A percentile compares a stretch with the other conserved stretches of the same genome.
These are phyloP conservation scores for Gobius niger DNA, from an alignment of 2,113 vertebrate genomes.

Conservation along the genomic window DNA sequence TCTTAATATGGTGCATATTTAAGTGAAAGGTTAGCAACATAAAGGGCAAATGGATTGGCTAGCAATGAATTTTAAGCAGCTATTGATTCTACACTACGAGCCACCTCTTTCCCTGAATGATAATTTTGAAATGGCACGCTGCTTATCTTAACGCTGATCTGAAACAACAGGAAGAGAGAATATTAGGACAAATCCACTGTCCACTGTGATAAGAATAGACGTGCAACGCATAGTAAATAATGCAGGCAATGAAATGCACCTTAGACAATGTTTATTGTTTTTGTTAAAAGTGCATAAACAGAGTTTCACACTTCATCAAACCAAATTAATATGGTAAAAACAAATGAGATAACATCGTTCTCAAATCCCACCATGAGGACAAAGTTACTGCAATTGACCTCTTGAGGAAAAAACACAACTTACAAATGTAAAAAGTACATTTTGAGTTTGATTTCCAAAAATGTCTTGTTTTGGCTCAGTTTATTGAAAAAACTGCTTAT, in stretches of 20 bases:
- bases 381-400: no score
- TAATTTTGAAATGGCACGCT: conserved; percentile 78
- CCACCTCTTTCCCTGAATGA: conserved; percentile 81
- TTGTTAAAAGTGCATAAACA: neutral
- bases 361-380: no score
- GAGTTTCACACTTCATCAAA: no score
- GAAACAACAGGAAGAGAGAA: conserved; percentile 56
- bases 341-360: no score
- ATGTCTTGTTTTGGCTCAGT: no score
- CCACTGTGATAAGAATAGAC: conserved; percentile 23
- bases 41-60: conserved; percentile 83
- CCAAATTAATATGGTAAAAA: no score
- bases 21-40: conserved; percentile 85
- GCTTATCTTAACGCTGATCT: conserved; percentile 74
- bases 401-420: no score
- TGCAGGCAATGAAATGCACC: neutral
- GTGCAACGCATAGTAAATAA: conserved; percentile 8
- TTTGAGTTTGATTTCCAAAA: no score
- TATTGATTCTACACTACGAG: conserved; percentile 85
- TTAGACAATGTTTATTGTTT: neutral
- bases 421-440: no score
- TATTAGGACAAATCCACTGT: conserved; percentile 25
- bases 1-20: conserved; percentile 86
- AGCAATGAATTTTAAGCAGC: conserved; percentile 83
- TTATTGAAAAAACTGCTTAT: no score